These are phyloP conservation scores for Panurus biarmicus DNA, from an alignment of 2,113 vertebrate species.

Conservation along the genomic window DNA sequence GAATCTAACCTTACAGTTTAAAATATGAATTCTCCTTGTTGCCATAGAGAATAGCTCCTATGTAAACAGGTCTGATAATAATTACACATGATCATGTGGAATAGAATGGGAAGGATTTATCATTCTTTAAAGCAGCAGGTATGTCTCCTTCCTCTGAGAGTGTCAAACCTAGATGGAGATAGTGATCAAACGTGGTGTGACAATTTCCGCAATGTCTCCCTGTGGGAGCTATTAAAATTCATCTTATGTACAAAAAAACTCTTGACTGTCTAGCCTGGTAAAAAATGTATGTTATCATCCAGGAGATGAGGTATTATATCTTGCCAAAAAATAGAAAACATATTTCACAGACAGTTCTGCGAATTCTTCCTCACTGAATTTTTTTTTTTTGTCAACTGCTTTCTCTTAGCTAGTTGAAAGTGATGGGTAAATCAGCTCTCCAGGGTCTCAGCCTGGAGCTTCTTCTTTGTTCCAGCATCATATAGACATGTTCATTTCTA, in stretches of 20 bases:
- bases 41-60: neutral
- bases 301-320: neutral
- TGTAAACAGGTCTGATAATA: neutral
- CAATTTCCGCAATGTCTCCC: neutral
- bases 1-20: neutral
- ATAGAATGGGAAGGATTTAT: neutral
- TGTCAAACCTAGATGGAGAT: neutral
- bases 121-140: neutral
- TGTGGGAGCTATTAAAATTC: conserved; percentile 34
- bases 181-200: conserved; percentile 32
- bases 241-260: neutral
- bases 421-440: neutral
- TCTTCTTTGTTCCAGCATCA: neutral
- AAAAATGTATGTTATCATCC: neutral
- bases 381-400: neutral
- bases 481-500: neutral
- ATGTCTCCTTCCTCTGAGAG: neutral
- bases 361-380: neutral
- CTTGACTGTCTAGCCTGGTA: neutral
- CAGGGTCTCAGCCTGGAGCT: neutral
- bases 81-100: neutral
- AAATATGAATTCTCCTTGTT: neutral
- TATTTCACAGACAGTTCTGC: neutral
- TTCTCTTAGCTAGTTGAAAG: neutral
- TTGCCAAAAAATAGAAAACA: neutral